Base-by-base conservation (phyloP, 1,140 invertebrate species). In the Anadara kagoshimensis region DNA sequence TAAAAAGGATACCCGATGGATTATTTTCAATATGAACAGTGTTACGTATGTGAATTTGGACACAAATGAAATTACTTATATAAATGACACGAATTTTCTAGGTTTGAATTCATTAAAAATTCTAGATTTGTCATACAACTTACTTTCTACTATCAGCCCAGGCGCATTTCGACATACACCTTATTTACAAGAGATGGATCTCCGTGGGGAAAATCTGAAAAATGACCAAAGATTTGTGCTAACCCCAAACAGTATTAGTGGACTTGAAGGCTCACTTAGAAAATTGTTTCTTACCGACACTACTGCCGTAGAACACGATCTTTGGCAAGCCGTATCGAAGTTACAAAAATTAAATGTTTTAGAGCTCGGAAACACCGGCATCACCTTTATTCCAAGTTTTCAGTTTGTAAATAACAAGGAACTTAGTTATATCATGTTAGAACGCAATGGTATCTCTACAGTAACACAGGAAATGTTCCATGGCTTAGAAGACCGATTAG, bases 21-120 rank as follows among this genome's bases (percentile, higher is more conserved):
- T 47, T 75, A 22, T 75, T 75, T 69, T 54, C 43, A 75, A 75
- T 43, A 75, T 75, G 73, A 64, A 63, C 16, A 57, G 36, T 14
- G 29, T 75, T 7, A 56, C 22, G 18, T 65, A 64, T 66, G 44
- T 75, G 7, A 59, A 75, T 45, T 36, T 75, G 4, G 73, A 75
- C 56, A 70, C 73, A 4, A 75, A 75, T 29, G 49, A 62, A 44
- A 45, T 75, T 5, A 44, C 47, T 14, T 47, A 45, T 7, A 53
- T 75, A 24, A 56, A 45, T n/a, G 36, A 57, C 36, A 49, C 44
- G 29, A 64, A 62, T 11, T 75, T 75, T 0, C 67, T 66, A 54
- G 73, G 73, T 11, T 51, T 75, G 0, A 41, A 75, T 14, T 61
- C 62, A n/a, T 47, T 75, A n/a, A 53, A 65, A 26, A 69, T 59